These are phyloP conservation scores for Machimus rusticus DNA, from an alignment of 2,888 invertebrate genomes.

Conservation along the genomic window DNA sequence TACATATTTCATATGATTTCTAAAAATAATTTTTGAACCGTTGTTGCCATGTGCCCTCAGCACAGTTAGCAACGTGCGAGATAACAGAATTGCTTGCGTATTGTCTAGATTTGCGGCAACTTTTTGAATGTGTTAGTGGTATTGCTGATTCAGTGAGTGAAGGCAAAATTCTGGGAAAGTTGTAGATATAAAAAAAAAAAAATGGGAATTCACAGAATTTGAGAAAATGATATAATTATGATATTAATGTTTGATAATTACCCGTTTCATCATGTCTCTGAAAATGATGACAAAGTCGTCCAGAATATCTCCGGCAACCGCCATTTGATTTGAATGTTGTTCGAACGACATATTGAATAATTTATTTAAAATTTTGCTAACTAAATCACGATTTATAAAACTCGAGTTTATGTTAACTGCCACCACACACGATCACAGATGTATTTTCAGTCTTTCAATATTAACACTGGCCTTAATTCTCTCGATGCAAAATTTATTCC, in stretches of 20 bases:
- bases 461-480: background rate
- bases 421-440: constrained; percentile 43
- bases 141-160: background rate
- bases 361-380: constrained; percentile 48
- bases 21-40: background rate
- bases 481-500: background rate
- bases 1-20: background rate
- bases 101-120: background rate
- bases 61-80: constrained; percentile 6
- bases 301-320: constrained; percentile 73
- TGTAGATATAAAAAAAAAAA: background rate
- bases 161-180: background rate
- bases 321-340: constrained; percentile 67
- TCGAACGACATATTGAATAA: constrained; percentile 69
- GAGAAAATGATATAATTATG: background rate
- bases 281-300: constrained; percentile 77
- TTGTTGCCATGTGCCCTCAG: constrained; percentile 26
- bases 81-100: background rate
- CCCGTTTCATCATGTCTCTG: constrained; percentile 74
- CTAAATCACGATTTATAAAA: constrained; percentile 27
- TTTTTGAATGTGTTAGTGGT: background rate
- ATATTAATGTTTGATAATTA: constrained; percentile 60
- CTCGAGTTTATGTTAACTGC: background rate
- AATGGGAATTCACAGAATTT: constrained; percentile 7
- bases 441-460: constrained; percentile 40